These are phyloP conservation scores for Crocidura indochinensis DNA, from an alignment of 2,797 vertebrate genomes.

Conservation along the genomic window DNA sequence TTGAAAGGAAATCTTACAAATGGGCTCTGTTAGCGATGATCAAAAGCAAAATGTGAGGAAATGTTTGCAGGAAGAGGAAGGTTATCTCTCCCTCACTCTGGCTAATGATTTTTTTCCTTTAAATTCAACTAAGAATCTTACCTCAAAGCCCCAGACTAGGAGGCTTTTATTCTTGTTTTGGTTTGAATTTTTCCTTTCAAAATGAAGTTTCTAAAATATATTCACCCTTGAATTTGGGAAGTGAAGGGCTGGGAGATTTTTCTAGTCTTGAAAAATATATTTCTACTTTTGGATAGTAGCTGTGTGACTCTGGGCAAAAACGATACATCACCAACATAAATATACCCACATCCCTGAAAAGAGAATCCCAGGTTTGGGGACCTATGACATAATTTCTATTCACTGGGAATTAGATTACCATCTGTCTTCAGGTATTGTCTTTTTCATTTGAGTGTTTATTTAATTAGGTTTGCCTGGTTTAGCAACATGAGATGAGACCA, in stretches of 20 bases:
- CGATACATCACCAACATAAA: background rate
- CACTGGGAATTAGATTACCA: background rate
- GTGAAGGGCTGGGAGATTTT: background rate
- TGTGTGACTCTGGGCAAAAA: background rate
- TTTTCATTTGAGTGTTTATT: background rate
- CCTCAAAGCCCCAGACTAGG: conserved; percentile 72
- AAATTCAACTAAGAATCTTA: conserved; percentile 60
- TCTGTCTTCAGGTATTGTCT: background rate
- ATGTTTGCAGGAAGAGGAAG: conserved; percentile 65
- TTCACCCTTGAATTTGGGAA: background rate
- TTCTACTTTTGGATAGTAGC: background rate
- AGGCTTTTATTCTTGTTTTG: conserved; percentile 81
- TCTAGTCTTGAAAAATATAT: background rate
- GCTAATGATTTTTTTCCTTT: conserved; percentile 78
- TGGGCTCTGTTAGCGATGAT: conserved; percentile 82
- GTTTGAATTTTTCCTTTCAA: conserved; percentile 72
- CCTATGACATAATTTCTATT: background rate
- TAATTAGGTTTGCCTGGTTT: background rate
- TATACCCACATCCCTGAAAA: background rate
- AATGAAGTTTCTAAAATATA: conserved; percentile 70
- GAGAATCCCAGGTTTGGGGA: background rate
- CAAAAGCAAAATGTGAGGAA: conserved; percentile 80
- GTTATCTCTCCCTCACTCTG: conserved; percentile 62
- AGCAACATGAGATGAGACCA: background rate
- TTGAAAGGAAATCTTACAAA: conserved; percentile 82